phyloP scores from a whole-genome alignment of 2,113 vertebrate genomes.

The Collichthys lucidus region DNA sequence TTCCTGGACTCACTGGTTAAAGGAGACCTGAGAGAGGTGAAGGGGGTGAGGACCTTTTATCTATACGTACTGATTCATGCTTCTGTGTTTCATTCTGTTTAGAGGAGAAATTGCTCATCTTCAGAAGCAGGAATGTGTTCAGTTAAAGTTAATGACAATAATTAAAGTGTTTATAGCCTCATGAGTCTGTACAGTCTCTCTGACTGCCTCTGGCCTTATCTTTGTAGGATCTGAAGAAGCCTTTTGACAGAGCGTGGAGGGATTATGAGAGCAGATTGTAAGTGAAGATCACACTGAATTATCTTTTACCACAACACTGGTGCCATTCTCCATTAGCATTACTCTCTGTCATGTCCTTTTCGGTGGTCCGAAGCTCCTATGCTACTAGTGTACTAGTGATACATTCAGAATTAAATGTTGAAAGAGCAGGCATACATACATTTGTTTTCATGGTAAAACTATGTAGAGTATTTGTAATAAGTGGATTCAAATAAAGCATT shows the following conservation, averaged over 20 bases:
- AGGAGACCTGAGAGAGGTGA: constrained; percentile 78
- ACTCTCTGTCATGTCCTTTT: too few species aligned
- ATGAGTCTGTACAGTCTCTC: not conserved
- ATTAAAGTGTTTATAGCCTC: not conserved
- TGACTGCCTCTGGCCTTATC: not conserved
- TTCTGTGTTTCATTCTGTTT: not conserved
- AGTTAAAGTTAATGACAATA: not conserved
- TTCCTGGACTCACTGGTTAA: constrained; percentile 79
- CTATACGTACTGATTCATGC: not conserved
- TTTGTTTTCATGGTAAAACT: too few species aligned
- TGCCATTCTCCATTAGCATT: too few species aligned
- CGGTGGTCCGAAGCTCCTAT: too few species aligned
- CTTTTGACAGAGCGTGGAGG: constrained; percentile 74
- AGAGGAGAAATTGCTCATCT: not conserved
- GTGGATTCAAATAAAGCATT: not conserved
- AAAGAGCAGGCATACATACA: too few species aligned
- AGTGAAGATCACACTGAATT: constrained; percentile 32
- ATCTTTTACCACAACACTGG: not conserved
- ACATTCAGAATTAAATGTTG: too few species aligned
- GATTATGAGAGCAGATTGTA: constrained; percentile 80
- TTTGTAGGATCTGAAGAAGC: constrained; percentile 77
- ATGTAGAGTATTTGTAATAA: too few species aligned
- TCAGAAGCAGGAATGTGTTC: not conserved
- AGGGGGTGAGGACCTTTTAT: constrained; percentile 65
- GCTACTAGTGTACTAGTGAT: too few species aligned